These are phyloP conservation scores for Amorpha juglandis DNA, from an alignment of 2,888 invertebrate genomes.

Conservation along the genomic window DNA sequence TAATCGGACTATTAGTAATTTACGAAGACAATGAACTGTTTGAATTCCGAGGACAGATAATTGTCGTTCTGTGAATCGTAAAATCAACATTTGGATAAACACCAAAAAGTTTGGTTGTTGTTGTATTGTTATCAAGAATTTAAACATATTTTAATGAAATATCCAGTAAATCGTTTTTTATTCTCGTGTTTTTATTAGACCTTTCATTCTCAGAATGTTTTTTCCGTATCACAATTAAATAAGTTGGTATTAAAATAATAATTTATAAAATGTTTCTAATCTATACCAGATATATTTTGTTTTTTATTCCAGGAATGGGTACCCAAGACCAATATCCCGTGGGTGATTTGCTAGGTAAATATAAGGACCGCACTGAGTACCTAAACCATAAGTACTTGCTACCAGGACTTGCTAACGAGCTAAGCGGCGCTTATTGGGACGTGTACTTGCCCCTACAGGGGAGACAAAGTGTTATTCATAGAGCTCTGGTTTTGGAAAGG, in stretches of 20 bases:
- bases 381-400: slow-evolving; percentile 87
- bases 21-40: slow-evolving; percentile 20
- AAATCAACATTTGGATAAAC: slow-evolving; percentile 4
- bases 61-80: slow-evolving; percentile 1
- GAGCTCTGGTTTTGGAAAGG: slow-evolving; percentile 92
- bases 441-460: slow-evolving; percentile 93
- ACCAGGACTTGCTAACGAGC: slow-evolving; percentile 88
- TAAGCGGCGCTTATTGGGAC: slow-evolving; percentile 92
- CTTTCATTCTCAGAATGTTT: background rate
- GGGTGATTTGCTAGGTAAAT: slow-evolving; percentile 95
- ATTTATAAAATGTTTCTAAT: no score
- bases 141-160: background rate
- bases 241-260: no score
- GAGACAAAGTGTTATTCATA: slow-evolving; percentile 89
- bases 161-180: no score
- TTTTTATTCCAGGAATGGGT: slow-evolving; percentile 84
- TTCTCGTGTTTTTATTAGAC: no score
- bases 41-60: slow-evolving; percentile 11
- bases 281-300: no score
- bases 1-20: slow-evolving; percentile 7
- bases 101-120: no score
- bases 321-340: slow-evolving; percentile 95
- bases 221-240: background rate
- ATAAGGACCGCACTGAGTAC: slow-evolving; percentile 88
- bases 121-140: no score